Evolutionary conservation across 2,113 vertebrate genomes (phyloP), one percentile per base, ranked within the genome.

Genomic region (Phyllostomus discolor): DNA sequence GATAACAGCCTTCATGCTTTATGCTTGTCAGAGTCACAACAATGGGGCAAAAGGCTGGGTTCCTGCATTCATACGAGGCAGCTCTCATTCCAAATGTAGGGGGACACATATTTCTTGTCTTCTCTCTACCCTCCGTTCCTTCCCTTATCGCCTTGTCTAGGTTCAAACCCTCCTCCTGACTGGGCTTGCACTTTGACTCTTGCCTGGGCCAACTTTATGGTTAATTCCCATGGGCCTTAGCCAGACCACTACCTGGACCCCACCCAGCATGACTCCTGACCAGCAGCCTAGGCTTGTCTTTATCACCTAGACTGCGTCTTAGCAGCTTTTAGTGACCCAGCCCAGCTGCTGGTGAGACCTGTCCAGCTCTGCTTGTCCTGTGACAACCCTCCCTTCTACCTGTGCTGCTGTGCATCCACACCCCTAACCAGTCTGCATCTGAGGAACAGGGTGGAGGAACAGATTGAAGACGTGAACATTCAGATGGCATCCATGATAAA

Each of bases 1-100:
- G 31, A 4, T 10, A 10, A 24, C 0, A 35, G 26, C 11, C 19
- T 82, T 31, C 10, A 9, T 11, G 14, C 43, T 2, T 5, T 20
- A 66, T 19, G 31, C 28, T 24, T 59, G 10, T 1, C 14, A 54
- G 38, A 5, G 43, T 92, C 54, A 19, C 16, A 72, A 8, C 14
- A 22, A 8, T 11, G 15, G 28, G 57, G 38, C 43, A 14, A 9
- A n/a, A n/a, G 78, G 8, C 10, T 16, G 0, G 16, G 35, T 3
- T 15, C 62, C 33, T 19, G 75, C 12, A 3, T 41, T 69, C n/a
- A 7, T 35, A 31, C 0, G 10, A 59, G 24, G 35, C 5, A 64
- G 78, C 10, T 73, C 69, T 78, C 26, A 10, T 28, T n/a, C 46
- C 70, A 62, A 16, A 46, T 2, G 8, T 10, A 7, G 16, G 33